Evolutionary conservation across 2,888 invertebrate species (phyloP).

Genomic region (Acrobasis repandana): DNA sequence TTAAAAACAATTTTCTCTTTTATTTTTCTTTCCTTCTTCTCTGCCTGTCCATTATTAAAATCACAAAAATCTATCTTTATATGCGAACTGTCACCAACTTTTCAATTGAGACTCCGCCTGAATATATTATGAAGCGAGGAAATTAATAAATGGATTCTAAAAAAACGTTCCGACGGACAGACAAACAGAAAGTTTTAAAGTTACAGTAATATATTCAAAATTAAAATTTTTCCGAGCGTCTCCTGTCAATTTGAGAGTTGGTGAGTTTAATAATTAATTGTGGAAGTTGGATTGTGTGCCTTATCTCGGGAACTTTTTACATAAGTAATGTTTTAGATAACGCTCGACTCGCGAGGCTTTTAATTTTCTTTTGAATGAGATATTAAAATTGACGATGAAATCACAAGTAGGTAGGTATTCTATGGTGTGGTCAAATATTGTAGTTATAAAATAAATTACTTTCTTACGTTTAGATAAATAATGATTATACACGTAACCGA

Average conservation of each 20-base stretch:
- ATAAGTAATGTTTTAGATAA: conserved; percentile 8
- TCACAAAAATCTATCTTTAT: conserved; percentile 41
- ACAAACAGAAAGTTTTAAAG: conserved; percentile 63
- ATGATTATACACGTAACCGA: too few species aligned
- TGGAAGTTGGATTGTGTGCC: conserved; percentile 1
- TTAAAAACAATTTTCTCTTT: too few species aligned
- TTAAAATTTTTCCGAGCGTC: conserved; percentile 41
- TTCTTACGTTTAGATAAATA: too few species aligned
- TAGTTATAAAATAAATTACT: too few species aligned
- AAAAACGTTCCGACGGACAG: conserved; percentile 41
- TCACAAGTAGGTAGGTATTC: too few species aligned
- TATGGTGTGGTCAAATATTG: too few species aligned
- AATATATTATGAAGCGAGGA: conserved; percentile 53
- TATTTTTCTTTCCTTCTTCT: not conserved
- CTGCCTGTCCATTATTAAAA: conserved; percentile 41
- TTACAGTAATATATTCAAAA: conserved; percentile 60
- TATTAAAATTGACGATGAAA: not conserved
- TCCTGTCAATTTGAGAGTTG: conserved; percentile 43
- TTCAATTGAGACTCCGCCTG: conserved; percentile 46
- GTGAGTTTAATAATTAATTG: conserved; percentile 24
- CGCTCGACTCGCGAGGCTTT: not conserved
- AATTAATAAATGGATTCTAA: conserved; percentile 50
- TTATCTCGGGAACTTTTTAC: conserved; percentile 9
- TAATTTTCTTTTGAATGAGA: not conserved
- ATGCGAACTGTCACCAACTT: conserved; percentile 45